Conservation (phyloP, 1,140 invertebrate species). For the Mizuhopecten yessoensis region DNA sequence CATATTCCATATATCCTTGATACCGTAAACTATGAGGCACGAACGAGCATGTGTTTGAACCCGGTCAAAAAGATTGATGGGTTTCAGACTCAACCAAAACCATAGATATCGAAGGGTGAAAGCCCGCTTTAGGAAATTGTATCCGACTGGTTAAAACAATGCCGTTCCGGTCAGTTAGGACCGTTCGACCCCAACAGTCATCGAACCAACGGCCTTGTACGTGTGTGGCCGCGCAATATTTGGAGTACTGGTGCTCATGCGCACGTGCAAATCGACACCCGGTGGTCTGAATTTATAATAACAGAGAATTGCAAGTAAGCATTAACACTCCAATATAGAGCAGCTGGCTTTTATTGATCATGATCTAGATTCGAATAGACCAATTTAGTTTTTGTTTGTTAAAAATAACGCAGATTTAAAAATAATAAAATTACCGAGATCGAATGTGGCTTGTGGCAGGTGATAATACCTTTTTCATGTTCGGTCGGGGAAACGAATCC, state of each 20-base stretch:
- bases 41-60: neutral
- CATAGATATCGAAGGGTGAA: neutral
- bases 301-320: no score
- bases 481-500: no score
- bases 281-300: no score
- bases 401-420: no score
- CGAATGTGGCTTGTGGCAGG: no score
- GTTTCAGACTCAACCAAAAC: neutral
- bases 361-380: no score
- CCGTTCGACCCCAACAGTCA: neutral
- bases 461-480: no score
- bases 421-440: no score
- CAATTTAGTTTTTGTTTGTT: no score
- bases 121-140: neutral
- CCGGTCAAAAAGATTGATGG: neutral
- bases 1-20: neutral
- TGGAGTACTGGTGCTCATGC: neutral
- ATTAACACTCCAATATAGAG: no score
- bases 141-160: neutral
- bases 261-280: neutral
- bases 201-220: neutral
- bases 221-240: neutral
- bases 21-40: neutral
- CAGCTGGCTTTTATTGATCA: no score
- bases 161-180: slow-evolving; percentile 6